phyloP scores from a whole-genome alignment of 2,113 vertebrate species.

The Hipposideros armiger region DNA sequence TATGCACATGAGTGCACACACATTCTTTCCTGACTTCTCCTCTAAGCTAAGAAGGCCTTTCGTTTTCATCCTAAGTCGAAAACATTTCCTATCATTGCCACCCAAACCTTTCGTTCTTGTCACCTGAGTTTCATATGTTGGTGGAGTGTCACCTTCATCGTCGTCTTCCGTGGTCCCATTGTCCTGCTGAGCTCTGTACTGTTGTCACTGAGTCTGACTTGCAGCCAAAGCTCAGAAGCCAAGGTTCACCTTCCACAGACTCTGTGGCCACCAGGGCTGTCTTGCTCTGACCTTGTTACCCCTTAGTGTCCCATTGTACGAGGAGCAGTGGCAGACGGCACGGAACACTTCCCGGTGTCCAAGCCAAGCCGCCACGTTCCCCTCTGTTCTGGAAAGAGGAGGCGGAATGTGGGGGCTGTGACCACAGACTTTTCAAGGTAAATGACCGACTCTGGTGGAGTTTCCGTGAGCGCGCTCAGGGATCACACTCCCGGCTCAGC shows the following conservation, averaged over 20 bases:
- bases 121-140: not conserved
- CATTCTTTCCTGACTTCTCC: slow-evolving; percentile 50
- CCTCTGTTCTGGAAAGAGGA: slow-evolving; percentile 26
- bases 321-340: not conserved
- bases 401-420: not conserved
- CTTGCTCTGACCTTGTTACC: not conserved
- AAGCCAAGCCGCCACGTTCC: not conserved
- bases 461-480: not conserved
- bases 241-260: not conserved
- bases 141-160: slow-evolving; percentile 4
- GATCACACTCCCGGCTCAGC: not conserved
- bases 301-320: not conserved
- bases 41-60: slow-evolving; percentile 37
- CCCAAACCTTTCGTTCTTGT: not conserved
- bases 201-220: not conserved
- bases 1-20: fast-evolving
- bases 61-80: not conserved
- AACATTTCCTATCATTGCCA: not conserved
- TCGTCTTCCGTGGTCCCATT: not conserved
- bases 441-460: not conserved
- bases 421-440: not conserved
- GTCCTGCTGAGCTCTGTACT: slow-evolving; percentile 1
- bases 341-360: not conserved
- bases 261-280: not conserved
- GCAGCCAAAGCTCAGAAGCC: not conserved